phyloP scores from a whole-genome alignment of 2,797 vertebrate genomes.

The Channallabes apus region DNA sequence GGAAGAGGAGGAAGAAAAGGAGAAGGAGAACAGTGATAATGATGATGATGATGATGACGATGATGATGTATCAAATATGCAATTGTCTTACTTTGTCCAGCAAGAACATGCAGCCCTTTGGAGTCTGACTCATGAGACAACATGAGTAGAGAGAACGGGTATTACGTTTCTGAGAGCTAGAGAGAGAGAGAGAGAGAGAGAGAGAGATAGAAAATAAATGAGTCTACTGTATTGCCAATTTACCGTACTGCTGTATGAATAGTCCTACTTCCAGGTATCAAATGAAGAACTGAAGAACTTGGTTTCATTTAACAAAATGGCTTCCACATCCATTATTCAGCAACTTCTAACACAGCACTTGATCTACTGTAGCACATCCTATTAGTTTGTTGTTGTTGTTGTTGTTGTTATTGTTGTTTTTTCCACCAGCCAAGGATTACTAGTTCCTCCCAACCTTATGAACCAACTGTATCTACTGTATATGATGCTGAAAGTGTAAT shows the following conservation, averaged over 20 bases:
- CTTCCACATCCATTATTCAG: neutral
- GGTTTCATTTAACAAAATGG: neutral
- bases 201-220: neutral
- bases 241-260: neutral
- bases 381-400: neutral
- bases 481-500: neutral
- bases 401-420: neutral
- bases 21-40: too few species aligned
- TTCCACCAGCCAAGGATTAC: neutral
- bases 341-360: neutral
- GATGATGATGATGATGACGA: neutral
- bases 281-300: neutral
- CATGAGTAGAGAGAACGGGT: neutral
- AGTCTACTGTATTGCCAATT: neutral
- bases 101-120: neutral
- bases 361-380: neutral
- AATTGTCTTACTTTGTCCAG: conserved; percentile 25
- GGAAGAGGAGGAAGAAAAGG: too few species aligned
- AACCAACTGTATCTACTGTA: too few species aligned
- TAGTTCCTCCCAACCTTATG: neutral
- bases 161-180: neutral
- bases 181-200: neutral
- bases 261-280: neutral
- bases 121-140: neutral
- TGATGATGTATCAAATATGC: neutral